A percentile compares a stretch with the other conserved stretches of the same genome.
phyloP scores from a whole-genome alignment of 2,797 vertebrate species.

The Gallinago nigripennis region DNA sequence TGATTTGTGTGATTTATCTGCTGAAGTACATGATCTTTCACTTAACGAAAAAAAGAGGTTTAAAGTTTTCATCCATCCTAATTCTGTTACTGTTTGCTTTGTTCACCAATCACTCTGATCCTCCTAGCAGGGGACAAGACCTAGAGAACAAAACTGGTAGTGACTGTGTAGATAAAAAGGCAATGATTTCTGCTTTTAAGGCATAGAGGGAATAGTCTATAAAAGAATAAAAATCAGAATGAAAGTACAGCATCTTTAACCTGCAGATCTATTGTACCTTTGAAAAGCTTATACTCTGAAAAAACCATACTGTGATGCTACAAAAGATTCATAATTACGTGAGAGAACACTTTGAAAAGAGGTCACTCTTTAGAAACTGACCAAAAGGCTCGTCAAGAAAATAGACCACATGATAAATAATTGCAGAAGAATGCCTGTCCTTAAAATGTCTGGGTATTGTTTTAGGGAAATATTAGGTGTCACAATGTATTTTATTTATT shows the following conservation, averaged over 20 bases:
- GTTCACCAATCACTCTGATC: constrained; percentile 81
- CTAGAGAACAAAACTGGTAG: constrained; percentile 79
- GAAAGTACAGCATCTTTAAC: constrained; percentile 79
- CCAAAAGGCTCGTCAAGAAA: constrained; percentile 75
- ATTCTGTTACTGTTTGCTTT: constrained; percentile 82
- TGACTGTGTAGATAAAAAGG: constrained; percentile 81
- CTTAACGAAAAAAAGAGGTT: constrained; percentile 52
- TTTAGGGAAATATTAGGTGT: constrained; percentile 70
- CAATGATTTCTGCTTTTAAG: constrained; percentile 79
- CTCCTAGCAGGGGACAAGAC: constrained; percentile 81
- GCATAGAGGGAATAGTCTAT: constrained; percentile 75
- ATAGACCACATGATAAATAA: constrained; percentile 82
- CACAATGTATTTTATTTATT: constrained; percentile 81
- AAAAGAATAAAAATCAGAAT: constrained; percentile 79
- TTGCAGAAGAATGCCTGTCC: constrained; percentile 70
- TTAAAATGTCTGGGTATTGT: constrained; percentile 56
- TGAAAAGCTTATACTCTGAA: constrained; percentile 75
- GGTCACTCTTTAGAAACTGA: constrained; percentile 69
- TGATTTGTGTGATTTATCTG: constrained; percentile 56
- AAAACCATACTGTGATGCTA: constrained; percentile 64
- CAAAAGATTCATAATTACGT: constrained; percentile 74
- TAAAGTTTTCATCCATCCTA: constrained; percentile 71
- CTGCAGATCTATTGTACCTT: constrained; percentile 78
- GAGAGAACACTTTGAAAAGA: constrained; percentile 70
- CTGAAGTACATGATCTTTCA: constrained; percentile 59